Evolutionary conservation across 2,888 invertebrate genomes (phyloP).

Genomic region (Fragum whitleyi): DNA sequence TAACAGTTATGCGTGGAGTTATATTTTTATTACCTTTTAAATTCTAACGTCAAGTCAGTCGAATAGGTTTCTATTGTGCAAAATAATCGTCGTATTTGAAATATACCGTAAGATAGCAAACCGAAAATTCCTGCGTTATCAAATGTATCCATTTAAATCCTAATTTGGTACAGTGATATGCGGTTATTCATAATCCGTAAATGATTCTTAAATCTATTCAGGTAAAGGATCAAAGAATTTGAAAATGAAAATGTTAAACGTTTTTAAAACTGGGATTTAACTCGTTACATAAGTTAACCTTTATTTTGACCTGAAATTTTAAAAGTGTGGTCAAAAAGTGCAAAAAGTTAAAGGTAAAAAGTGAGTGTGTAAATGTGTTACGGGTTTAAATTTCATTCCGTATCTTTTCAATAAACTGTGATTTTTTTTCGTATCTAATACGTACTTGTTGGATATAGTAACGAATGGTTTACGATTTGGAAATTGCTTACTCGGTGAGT

Average conservation of each 20-base stretch:
- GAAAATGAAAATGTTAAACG: too few species aligned
- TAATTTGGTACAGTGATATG: constrained; percentile 1
- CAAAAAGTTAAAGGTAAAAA: too few species aligned
- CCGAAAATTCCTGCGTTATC: neutral
- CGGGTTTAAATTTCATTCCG: too few species aligned
- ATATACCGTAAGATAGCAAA: neutral
- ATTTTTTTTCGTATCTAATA: neutral
- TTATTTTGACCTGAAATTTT: too few species aligned
- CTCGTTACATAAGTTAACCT: too few species aligned
- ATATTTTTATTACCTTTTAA: constrained; percentile 1
- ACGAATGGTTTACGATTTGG: neutral
- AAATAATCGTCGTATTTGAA: neutral
- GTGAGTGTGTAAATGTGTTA: too few species aligned
- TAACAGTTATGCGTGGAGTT: neutral
- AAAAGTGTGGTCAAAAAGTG: too few species aligned
- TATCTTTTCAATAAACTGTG: neutral
- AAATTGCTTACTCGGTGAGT: neutral
- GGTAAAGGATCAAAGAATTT: too few species aligned
- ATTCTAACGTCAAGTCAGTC: neutral
- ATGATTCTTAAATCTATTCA: too few species aligned
- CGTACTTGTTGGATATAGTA: neutral
- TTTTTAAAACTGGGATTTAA: too few species aligned
- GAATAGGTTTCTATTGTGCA: neutral
- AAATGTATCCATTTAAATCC: neutral
- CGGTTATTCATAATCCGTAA: neutral